These are phyloP conservation scores for Rhincodon typus DNA, from an alignment of 2,797 vertebrate species.

Conservation along the genomic window DNA sequence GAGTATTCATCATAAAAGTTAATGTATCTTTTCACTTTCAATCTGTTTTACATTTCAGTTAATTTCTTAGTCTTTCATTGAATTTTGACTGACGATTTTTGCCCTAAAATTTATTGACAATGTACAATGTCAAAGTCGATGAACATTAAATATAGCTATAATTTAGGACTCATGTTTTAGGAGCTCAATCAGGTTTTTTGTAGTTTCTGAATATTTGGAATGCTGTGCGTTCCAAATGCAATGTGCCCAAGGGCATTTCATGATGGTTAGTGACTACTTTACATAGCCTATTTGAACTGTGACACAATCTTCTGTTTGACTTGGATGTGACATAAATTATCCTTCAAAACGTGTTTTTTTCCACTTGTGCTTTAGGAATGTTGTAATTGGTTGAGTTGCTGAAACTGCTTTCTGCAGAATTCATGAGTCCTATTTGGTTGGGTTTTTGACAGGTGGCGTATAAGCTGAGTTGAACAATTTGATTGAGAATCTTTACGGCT, in stretches of 20 bases:
- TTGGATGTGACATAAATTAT: background rate
- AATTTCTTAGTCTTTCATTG: background rate
- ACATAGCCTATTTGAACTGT: background rate
- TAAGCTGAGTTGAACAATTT: too few species aligned
- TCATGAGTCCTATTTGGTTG: background rate
- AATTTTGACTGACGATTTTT: background rate
- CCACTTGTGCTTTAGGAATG: background rate
- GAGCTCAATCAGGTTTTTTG: background rate
- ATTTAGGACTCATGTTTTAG: background rate
- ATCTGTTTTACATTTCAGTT: background rate
- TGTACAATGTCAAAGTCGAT: background rate
- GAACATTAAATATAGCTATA: background rate
- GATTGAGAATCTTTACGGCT: background rate
- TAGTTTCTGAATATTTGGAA: slow-evolving; percentile 12
- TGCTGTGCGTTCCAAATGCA: background rate
- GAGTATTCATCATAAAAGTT: background rate
- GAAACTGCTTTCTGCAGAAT: background rate
- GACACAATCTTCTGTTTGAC: background rate
- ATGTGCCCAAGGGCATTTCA: background rate
- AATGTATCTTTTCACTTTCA: background rate
- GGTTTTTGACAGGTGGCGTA: background rate
- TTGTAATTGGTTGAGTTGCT: background rate
- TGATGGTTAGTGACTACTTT: background rate
- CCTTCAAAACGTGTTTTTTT: background rate
- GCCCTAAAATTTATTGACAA: too few species aligned